phyloP scores from a whole-genome alignment of 2,113 vertebrate species.

The Phylloscopus whistleri region DNA sequence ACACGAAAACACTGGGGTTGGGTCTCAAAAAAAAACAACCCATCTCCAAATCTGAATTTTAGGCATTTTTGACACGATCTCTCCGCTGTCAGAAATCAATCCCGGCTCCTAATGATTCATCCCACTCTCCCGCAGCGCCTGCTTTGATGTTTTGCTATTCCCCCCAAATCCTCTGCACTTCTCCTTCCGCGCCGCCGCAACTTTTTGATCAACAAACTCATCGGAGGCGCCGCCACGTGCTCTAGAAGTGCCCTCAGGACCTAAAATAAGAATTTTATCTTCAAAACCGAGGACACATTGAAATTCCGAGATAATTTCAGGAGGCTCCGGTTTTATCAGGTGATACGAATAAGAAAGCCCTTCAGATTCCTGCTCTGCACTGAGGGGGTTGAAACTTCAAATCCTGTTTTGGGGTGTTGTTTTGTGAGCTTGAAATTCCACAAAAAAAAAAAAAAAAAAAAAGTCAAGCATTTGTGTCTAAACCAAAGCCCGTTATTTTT shows the following conservation, averaged over 20 bases:
- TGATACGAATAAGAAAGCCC: neutral
- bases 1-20: accelerated
- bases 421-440: neutral
- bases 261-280: neutral
- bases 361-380: neutral
- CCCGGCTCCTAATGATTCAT: neutral
- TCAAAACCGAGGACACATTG: neutral
- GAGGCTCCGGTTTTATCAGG: neutral
- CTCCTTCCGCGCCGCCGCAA: accelerated
- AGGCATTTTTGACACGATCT: neutral
- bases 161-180: neutral
- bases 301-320: neutral
- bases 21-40: neutral
- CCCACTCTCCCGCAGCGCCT: neutral
- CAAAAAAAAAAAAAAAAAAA: neutral
- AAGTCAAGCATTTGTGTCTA: neutral
- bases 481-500: accelerated
- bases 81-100: neutral
- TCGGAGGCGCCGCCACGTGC: neutral
- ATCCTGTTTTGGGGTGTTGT: neutral
- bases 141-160: neutral
- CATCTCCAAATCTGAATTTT: neutral
- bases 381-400: neutral
- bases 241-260: neutral
- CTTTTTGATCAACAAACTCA: neutral